Base-by-base conservation (phyloP, 2,113 vertebrate species). In the Caranx ignobilis region DNA sequence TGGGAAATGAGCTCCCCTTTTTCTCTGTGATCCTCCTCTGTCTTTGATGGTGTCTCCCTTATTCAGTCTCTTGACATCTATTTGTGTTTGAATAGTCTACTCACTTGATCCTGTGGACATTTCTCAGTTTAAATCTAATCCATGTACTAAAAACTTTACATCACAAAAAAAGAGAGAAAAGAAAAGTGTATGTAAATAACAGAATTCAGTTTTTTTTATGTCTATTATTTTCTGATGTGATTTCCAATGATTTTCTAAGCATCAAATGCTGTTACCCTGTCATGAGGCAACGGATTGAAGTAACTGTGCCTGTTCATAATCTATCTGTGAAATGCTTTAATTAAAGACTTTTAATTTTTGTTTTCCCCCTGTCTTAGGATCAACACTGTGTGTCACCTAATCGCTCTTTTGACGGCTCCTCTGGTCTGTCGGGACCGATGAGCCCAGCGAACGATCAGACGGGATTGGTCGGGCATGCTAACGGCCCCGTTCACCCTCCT, bases 331-430 rank as follows among this genome's bases (percentile, higher is more conserved):
- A 43, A 12, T 34, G 1, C n/a, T 4, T 54, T 35, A 55, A 55
- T 63, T 1, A 19, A 26, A 43, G 11, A 45, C 3, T 11, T 45
- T n/a, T 64, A 1, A 5, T n/a, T 0, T 62, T 54, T 66, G 9
- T 74, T 54, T 43, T 10, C 16, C 52, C 6, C 15, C 15, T 52
- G 39, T 86, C 66, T 69, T 34, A 95, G 95, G 94, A 95, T 76
- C 90, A 90, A 71, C 74, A 63, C 0, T 91, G 91, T 9, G 74
- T 56, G 35, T 90, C 94, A 9, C 92, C 92, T 63, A 93, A 84
- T 73, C 90, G 92, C 83, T 95, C 94, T 1, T 94, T 94, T 35
- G 94, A 95, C 82, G 74, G 89, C 88, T 92, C 91, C n/a, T 65
- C 86, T 5, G 91, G 89, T 16, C 72, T 87, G 26, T 45, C 75